Base-by-base conservation (phyloP, 2,888 invertebrate species). In the Mellilla xanthometata region DNA sequence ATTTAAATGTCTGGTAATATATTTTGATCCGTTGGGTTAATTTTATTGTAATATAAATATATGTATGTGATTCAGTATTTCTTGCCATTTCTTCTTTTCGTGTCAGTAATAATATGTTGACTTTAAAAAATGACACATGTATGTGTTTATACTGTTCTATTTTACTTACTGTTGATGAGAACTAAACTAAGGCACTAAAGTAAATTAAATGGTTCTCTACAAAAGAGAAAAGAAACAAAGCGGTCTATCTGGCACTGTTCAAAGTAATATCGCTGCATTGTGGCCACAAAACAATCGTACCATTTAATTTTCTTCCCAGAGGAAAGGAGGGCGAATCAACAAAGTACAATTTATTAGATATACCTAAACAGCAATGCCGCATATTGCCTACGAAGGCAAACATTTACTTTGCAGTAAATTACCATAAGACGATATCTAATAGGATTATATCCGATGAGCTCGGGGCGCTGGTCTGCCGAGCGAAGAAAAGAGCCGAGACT, bases 401-500 rank as follows among this genome's bases (percentile, higher is more conserved):
- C 40, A 41, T 44, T 43, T 41, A 47, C 35, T 41, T 39, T 39
- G 39, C 42, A 32, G 28, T 42, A 40, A 31, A 35, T 36, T 33
- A 32, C 35, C 34, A 39, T 40, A 35, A 32, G 54, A 44, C 44
- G 48, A 49, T 54, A 54, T 54, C 49, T 60, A 55, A 56, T 60
- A 55, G 62, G 70, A 68, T 62, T 65, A 70, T 68, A 60, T 35
- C 49, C 22, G 39, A 40, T 47, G 27, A 62, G 67, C 62, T 52
- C 56, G 49, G n/a, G n/a, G 65, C 64, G 71, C 72, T 67, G 71
- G 60, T 68, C 58, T 63, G 63, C 57, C 63, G 62, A 68, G 71
- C 62, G 78, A 83, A 82, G 82, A 83, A 80, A 68, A 55, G 67
- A 69, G 66, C 59, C 71, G 80, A 81, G 72, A 78, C 72, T 83